phyloP scores from a whole-genome alignment of 2,113 vertebrate species.

The Scomber colias region DNA sequence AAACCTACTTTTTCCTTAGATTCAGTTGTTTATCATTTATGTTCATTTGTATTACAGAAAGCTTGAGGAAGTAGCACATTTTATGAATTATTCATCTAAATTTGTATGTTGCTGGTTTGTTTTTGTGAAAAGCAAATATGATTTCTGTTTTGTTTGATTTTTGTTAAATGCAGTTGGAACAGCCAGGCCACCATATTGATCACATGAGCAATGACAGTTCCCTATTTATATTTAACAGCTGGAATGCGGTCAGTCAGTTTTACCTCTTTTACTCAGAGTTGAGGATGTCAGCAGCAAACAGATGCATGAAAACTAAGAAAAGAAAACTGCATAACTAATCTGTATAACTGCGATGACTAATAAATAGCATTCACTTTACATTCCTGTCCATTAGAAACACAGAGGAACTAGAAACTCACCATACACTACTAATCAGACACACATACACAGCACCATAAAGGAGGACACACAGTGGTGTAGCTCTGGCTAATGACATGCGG shows the following conservation, averaged over 20 bases:
- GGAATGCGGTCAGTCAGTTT: neutral
- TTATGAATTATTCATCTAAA: neutral
- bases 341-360: constrained; percentile 52
- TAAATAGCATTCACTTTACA: constrained; percentile 43
- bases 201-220: neutral
- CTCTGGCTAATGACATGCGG: constrained; percentile 74
- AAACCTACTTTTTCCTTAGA: neutral
- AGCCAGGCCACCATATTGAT: neutral
- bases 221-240: neutral
- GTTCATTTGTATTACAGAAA: neutral
- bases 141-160: neutral
- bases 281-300: neutral
- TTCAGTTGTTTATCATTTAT: neutral
- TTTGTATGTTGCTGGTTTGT: neutral
- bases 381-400: constrained; percentile 63
- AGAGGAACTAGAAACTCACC: constrained; percentile 28
- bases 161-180: neutral
- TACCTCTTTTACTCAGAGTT: neutral
- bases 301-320: neutral
- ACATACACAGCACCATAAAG: constrained; percentile 18
- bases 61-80: neutral
- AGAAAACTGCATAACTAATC: constrained; percentile 30
- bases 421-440: constrained; percentile 1
- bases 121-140: neutral
- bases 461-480: constrained; percentile 34